Evolutionary conservation across 2,888 invertebrate genomes (phyloP).

Genomic region (Pyrgus malvae): DNA sequence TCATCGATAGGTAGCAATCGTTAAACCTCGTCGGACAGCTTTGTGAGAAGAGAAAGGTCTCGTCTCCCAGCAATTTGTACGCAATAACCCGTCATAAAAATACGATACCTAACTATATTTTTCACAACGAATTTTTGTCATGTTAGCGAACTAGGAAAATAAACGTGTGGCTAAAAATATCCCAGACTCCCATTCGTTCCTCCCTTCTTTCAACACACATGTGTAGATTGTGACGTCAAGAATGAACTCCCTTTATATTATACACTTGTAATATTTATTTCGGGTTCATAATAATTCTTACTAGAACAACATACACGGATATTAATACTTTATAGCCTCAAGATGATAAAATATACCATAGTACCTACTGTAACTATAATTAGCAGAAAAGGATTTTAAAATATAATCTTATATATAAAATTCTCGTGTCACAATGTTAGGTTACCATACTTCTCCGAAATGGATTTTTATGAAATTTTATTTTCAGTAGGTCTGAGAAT

Average conservation of each 20-base stretch:
- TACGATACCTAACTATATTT: not conserved
- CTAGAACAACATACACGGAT: not conserved
- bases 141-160: not conserved
- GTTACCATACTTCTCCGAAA: too few relatives aligned
- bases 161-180: constrained; percentile 16
- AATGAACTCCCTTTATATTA: constrained; percentile 9
- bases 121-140: too few relatives aligned
- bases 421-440: too few relatives aligned
- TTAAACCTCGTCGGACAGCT: too few relatives aligned
- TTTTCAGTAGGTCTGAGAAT: too few relatives aligned
- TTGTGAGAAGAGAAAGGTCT: too few relatives aligned
- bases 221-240: constrained; percentile 23
- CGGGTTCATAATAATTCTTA: constrained; percentile 8
- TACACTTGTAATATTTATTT: constrained; percentile 15
- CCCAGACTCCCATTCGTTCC: constrained; percentile 17
- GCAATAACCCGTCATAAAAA: not conserved
- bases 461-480: too few relatives aligned
- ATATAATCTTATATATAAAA: too few relatives aligned
- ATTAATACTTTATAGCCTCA: not conserved
- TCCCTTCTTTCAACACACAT: constrained; percentile 10
- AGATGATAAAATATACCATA: not conserved
- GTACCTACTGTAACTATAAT: too few relatives aligned
- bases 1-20: too few relatives aligned
- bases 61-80: not conserved
- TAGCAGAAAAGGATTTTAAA: too few relatives aligned